Evolutionary conservation across 2,888 invertebrate genomes (phyloP).

Genomic region (Scaeva pyrastri): DNA sequence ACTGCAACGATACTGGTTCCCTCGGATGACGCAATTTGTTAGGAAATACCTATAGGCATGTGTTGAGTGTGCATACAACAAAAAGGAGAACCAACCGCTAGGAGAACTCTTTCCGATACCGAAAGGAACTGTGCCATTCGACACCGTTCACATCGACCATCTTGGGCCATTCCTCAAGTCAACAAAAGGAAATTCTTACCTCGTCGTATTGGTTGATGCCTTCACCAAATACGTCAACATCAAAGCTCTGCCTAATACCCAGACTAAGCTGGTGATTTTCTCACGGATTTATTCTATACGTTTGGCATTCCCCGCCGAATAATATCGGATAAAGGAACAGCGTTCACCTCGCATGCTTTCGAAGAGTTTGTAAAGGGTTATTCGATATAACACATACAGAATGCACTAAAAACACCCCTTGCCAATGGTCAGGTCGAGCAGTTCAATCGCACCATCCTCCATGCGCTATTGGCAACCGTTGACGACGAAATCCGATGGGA

Average conservation of each 20-base stretch:
- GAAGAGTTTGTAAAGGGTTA: not conserved
- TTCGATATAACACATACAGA: too few species aligned
- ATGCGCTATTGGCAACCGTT: too few species aligned
- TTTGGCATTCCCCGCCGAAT: conserved; percentile 8
- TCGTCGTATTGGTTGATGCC: conserved; percentile 26
- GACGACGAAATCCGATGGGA: too few species aligned
- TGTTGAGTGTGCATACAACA: not conserved
- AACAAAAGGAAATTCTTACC: too few species aligned
- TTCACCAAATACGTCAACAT: conserved; percentile 27
- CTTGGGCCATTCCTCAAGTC: too few species aligned
- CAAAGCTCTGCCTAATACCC: conserved; percentile 6
- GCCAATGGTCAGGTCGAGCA: too few species aligned
- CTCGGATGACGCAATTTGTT: not conserved
- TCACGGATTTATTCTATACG: not conserved
- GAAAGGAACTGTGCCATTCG: not conserved
- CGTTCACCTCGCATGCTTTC: conserved; percentile 9
- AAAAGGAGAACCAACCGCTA: not conserved
- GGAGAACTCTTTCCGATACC: conserved; percentile 5
- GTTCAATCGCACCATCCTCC: too few species aligned
- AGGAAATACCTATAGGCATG: not conserved
- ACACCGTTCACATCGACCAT: too few species aligned
- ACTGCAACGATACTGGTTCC: not conserved
- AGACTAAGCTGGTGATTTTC: conserved; percentile 14
- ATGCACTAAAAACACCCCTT: too few species aligned
- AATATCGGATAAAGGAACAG: too few species aligned